Conservation (phyloP, 1,140 invertebrate genomes). For the Dreissena rostriformis region DNA sequence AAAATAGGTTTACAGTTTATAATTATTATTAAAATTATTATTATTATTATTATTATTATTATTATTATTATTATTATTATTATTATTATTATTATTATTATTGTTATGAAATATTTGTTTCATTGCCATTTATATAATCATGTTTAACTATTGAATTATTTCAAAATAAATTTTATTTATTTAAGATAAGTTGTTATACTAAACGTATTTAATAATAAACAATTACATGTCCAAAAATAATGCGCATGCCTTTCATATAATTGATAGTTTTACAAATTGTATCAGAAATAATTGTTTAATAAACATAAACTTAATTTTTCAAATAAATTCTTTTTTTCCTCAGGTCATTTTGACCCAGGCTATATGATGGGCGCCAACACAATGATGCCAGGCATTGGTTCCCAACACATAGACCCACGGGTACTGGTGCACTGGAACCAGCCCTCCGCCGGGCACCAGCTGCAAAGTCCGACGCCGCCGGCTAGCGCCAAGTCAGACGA, state of each 20-base stretch:
- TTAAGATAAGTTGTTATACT: too few species aligned
- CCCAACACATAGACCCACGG: slow-evolving; percentile 21
- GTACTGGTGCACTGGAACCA: slow-evolving; percentile 47
- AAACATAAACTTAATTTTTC: not conserved
- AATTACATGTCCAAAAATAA: too few species aligned
- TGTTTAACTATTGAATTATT: too few species aligned
- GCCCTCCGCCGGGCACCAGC: not conserved
- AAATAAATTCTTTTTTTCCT: not conserved
- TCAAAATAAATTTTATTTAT: too few species aligned
- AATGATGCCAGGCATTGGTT: not conserved
- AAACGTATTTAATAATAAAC: too few species aligned
- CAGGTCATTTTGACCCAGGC: slow-evolving; percentile 27
- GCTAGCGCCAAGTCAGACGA: slow-evolving; percentile 22
- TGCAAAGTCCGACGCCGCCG: not conserved
- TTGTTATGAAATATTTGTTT: too few species aligned
- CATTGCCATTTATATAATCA: too few species aligned
- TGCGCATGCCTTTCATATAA: too few species aligned
- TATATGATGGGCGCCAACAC: not conserved
- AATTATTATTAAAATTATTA: not conserved
- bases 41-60: not conserved
- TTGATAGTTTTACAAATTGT: too few species aligned
- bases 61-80: slow-evolving; percentile 3
- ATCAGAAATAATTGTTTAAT: not conserved
- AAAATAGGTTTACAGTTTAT: too few species aligned
- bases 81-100: not conserved